A percentile compares a stretch with the other conserved stretches of the same genome.
These are phyloP conservation scores for Taenioides sp. DNA, from an alignment of 2,797 vertebrate species.

Conservation along the genomic window DNA sequence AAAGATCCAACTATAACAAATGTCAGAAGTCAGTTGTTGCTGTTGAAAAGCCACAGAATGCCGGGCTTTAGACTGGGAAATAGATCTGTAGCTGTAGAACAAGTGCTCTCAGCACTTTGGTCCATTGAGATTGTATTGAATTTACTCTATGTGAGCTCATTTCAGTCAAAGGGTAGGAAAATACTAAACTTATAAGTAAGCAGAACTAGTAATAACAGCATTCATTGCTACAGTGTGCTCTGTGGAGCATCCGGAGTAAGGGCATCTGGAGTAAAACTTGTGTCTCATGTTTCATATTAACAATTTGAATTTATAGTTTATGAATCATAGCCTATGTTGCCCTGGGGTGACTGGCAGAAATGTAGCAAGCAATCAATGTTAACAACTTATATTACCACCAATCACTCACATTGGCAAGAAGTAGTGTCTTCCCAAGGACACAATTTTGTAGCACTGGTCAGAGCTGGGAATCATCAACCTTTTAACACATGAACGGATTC, in stretches of 20 bases:
- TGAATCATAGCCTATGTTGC: background rate
- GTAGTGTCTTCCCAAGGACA: background rate
- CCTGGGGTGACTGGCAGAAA: background rate
- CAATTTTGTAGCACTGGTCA: background rate
- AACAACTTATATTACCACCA: background rate
- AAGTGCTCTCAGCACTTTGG: constrained; percentile 7
- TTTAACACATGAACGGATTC: too few species aligned
- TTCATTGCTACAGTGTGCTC: background rate
- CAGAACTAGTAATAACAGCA: background rate
- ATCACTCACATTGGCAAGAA: background rate
- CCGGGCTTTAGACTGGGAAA: background rate
- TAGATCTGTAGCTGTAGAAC: background rate
- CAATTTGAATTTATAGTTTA: too few species aligned
- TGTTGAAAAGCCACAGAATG: background rate
- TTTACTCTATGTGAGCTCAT: background rate
- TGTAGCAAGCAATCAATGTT: background rate
- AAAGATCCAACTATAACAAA: background rate
- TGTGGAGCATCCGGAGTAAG: background rate
- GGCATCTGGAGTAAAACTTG: background rate
- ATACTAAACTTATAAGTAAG: background rate
- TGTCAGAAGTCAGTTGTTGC: background rate
- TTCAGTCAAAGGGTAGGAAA: background rate
- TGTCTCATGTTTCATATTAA: too few species aligned
- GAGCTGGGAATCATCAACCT: background rate
- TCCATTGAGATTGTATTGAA: background rate